Base-by-base conservation (phyloP, 2,888 invertebrate genomes). In the Pristionchus exspectatus region DNA sequence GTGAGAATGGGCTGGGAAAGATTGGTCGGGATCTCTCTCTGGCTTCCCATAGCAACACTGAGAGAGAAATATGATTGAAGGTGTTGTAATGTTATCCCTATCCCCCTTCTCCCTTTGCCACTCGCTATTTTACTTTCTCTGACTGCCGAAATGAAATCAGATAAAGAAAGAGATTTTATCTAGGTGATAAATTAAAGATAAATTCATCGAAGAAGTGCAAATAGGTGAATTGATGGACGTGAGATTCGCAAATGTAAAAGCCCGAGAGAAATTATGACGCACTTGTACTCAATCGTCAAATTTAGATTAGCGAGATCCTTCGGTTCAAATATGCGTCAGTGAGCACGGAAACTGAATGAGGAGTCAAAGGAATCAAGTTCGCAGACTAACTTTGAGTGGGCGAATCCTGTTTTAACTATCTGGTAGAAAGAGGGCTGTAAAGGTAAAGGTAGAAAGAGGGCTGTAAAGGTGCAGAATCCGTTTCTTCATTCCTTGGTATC, bases 241-340 rank as follows among this genome's bases (percentile, higher is more conserved):
- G 59, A 24, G 59, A 69, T 69, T 69, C 33, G 14, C 2, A 30
- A 30, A 27, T 30, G 27, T 1, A 30, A 30, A 69, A 30, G 30
- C 69, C 12, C 27, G 30, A 69, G 30, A 5, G 59, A 59, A 14
- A 69, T 30, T 12, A 30, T 27, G 30, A 30, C 30, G 69, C 30
- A 14, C 0, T 18, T 38, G 74, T 38, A 33, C 74, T 74, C 21
- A 0, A 33, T 74, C 38, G 10, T 18, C 38, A 38, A 21, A 33
- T 33, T 74, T 24, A 38, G 27, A 74, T 74, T 74, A 74, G 74
- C 24, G 74, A 74, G 74, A 74, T 44, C 74, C 21, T 24, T 38
- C 21, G 38, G 74, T 38, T 74, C 74, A 74, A 21, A 74, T 33
- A n/a, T 24, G 24, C 74, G 21, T 74, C 74, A 38, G 30, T 24